Base-by-base conservation (phyloP, 2,888 invertebrate species). In the Microplitis manilae region DNA sequence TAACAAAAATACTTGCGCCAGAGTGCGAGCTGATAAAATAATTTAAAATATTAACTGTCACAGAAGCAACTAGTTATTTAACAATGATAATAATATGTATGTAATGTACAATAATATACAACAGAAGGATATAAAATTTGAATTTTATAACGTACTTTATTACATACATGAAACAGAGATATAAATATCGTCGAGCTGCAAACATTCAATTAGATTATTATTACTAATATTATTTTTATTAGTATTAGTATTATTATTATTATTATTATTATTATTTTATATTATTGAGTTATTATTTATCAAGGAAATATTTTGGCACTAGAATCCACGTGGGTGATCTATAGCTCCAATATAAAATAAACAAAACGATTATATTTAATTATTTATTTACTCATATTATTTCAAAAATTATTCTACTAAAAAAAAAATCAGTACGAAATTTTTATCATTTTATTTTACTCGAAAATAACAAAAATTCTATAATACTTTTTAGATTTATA, bases 51-150 rank as follows among this genome's bases (percentile, higher is more conserved):
- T 69, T 69, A 70, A 61, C 40, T 50, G 50, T 62, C 75, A 69
- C 59, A 77, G 77, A 79, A 77, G 76, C 80, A 75, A 79, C 71
- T 74, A 40, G 75, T 77, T 79, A 76, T 74, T 80, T 71, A 81
- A 82, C 81, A 78, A 78, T 76, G 79, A 77, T 73, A 75, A 81
- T 82, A 79, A 81, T 78, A 70, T 79, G 50, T 50, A 76, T 77
- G 73, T 81, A 79, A 74, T 77, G 76, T 76, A 76, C 68, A 75
- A 75, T 84, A 85, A 86, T 85, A 86, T 82, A 84, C 80, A 88
- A 88, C 88, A 81, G 79, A 88, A 87, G 82, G 85, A 83, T 87
- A 86, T 88, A 88, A 88, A 88, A 88, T 88, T 79, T 88, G 85
- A 85, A 87, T 85, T 86, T 79, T 77, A 80, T 87, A 87, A 86